Evolutionary conservation across 2,113 vertebrate species (phyloP).

Genomic region (Saccopteryx bilineata): DNA sequence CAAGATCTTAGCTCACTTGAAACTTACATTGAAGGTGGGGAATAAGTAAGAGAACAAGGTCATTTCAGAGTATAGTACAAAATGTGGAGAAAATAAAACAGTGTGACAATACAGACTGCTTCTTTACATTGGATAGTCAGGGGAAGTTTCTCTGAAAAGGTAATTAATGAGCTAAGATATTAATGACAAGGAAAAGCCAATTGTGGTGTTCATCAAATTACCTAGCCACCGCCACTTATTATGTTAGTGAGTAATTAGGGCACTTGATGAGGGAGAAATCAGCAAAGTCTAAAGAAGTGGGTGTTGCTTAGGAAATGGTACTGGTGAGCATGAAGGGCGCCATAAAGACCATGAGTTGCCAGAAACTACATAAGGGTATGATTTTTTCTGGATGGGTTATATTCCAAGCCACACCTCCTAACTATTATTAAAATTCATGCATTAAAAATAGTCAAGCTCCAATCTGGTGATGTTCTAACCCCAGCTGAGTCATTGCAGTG

Average conservation of each 20-base stretch:
- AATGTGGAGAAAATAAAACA: neutral
- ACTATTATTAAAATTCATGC: constrained; percentile 57
- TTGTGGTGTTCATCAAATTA: neutral
- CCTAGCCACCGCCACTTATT: neutral
- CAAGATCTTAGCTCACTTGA: neutral
- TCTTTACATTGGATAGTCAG: neutral
- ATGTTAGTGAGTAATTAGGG: neutral
- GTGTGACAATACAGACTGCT: neutral
- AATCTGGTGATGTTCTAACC: constrained; percentile 55
- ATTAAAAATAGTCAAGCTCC: constrained; percentile 49
- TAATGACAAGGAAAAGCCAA: neutral
- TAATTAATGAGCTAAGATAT: neutral
- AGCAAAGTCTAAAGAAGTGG: neutral
- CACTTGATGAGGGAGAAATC: neutral
- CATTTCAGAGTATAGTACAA: neutral
- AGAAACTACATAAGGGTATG: neutral
- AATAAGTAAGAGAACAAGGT: neutral
- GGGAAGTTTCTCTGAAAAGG: neutral
- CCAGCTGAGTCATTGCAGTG: constrained; percentile 61
- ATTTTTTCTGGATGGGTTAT: neutral
- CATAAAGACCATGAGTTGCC: neutral
- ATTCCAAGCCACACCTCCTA: constrained; percentile 11
- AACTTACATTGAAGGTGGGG: neutral
- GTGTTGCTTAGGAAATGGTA: neutral
- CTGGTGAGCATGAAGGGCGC: neutral